Conservation (phyloP, 2,888 invertebrate species). For the Lacanobia wlatinum region DNA sequence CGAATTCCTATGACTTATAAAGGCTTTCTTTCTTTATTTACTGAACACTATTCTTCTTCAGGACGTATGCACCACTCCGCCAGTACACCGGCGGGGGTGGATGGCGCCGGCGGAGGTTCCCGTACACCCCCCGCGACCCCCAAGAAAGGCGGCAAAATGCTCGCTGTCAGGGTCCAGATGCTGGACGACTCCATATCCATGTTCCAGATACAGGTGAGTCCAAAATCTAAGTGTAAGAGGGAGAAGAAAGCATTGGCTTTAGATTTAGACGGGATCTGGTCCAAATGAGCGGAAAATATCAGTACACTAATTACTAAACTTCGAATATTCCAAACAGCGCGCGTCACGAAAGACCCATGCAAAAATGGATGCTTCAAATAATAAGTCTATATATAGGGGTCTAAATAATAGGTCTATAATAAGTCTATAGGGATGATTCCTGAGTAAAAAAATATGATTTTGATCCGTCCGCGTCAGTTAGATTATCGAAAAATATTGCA, state of each 20-base stretch:
- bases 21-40: background rate
- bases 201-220: slow-evolving; percentile 97
- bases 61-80: slow-evolving; percentile 96
- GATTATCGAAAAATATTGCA: too few relatives aligned
- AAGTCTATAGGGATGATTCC: too few relatives aligned
- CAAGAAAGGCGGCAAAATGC: slow-evolving; percentile 96
- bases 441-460: too few relatives aligned
- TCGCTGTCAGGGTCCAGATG: slow-evolving; percentile 97
- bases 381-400: too few relatives aligned
- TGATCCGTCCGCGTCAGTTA: too few relatives aligned
- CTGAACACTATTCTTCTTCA: slow-evolving; percentile 59
- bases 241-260: background rate
- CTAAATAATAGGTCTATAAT: too few relatives aligned
- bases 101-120: slow-evolving; percentile 91
- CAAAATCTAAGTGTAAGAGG: background rate
- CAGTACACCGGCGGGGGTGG: slow-evolving; percentile 96
- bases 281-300: background rate
- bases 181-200: slow-evolving; percentile 96
- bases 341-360: background rate
- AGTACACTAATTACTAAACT: background rate
- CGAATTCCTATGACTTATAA: background rate
- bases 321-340: background rate
- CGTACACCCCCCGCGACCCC: slow-evolving; percentile 95
- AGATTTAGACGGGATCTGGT: background rate
- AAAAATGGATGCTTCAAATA: background rate